Evolutionary conservation across 2,797 vertebrate species (phyloP), one percentile per base, ranked within the genome.

Genomic region (Tadarida brasiliensis): DNA sequence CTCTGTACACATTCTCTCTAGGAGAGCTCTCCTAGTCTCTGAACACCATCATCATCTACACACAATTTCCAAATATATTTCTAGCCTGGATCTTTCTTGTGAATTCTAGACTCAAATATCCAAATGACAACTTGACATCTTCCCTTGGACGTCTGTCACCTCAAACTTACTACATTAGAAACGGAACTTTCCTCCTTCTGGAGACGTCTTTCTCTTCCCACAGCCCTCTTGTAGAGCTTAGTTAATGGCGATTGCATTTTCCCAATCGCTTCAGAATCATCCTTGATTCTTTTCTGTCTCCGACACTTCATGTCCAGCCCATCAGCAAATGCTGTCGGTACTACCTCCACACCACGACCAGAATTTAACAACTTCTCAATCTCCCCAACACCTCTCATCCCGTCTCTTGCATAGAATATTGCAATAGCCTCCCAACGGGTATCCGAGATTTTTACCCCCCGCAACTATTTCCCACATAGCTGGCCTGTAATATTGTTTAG

Each of bases 101-200:
- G 54, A 84, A 67, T 81, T 87, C 74, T 87, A 68, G 73, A 80
- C 83, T 90, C 86, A 61, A 3, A 83, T 56, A 87, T 44, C 28
- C 77, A 87, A 10, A 57, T 97, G 96, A 94, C 82, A 95, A 10
- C 22, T 65, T 94, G 63, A 87, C 47, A 22, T 92, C 82, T 83
- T 76, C 86, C 57, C 49, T 74, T 24, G 24, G 74, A 26, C 86
- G 57, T 68, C 73, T 97, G 94, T 92, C 87, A 87, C 71, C 59
- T 92, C 65, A 54, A 85, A 78, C 91, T 95, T 54, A 84, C 80
- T 30, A 54, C 4, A 59, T 17, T 89, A 67, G 51, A 86, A 81
- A 17, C 44, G 5, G 91, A 90, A 51, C n/a, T 76, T 76, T 35
- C 51, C n/a, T 56, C 61, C 67, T 83, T 51, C 67, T 20, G 16